Evolutionary conservation across 2,888 invertebrate species (phyloP).

Genomic region (Chrysodeixis includens): DNA sequence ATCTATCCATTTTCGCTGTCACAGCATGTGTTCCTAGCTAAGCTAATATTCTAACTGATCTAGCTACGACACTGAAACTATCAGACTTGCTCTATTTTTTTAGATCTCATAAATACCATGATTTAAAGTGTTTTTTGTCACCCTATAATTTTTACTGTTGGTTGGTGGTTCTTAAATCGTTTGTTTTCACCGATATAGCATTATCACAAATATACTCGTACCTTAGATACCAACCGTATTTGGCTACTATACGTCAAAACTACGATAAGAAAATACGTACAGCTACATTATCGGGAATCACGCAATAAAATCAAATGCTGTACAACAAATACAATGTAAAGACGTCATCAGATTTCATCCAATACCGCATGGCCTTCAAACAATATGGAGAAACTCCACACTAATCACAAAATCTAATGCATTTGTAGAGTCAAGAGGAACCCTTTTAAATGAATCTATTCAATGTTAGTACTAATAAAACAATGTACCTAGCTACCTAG

Average conservation of each 20-base stretch:
- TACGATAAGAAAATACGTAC: background rate
- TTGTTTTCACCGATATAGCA: background rate
- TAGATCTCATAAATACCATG: no score
- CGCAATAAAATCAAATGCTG: conserved; percentile 35
- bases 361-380: conserved; percentile 35
- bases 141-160: no score
- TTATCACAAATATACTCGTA: background rate
- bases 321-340: conserved; percentile 44
- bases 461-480: background rate
- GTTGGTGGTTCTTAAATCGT: no score
- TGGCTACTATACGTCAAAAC: background rate
- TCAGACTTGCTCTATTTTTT: no score
- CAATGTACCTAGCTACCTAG: background rate
- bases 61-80: no score
- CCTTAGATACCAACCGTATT: no score
- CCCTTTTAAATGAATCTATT: conserved; percentile 33
- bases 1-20: no score
- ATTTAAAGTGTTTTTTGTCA: no score
- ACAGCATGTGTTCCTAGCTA: no score
- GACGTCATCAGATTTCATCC: conserved; percentile 38
- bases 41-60: no score
- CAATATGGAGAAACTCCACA: conserved; percentile 31
- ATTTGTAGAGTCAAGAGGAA: conserved; percentile 39
- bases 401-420: conserved; percentile 23
- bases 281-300: conserved; percentile 32